A percentile compares a stretch with the other conserved stretches of the same genome.
phyloP scores from a whole-genome alignment of 2,888 invertebrate genomes.

The Agrochola macilenta region DNA sequence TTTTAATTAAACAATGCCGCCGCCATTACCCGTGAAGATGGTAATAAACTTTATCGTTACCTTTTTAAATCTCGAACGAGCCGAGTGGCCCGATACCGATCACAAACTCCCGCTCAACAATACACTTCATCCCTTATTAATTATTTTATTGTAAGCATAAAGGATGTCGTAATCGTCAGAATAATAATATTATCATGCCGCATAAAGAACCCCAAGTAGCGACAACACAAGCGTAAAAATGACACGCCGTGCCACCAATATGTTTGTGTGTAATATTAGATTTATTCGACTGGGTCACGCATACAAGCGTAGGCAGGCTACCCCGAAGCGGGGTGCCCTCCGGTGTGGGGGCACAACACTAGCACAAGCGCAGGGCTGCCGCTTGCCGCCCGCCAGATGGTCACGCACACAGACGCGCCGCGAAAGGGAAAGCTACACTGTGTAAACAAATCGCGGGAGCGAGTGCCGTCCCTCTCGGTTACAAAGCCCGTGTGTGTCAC shows the following conservation, averaged over 20 bases:
- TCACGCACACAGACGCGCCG: slow-evolving; percentile 82
- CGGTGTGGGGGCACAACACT: slow-evolving; percentile 82
- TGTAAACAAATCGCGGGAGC: slow-evolving; percentile 89
- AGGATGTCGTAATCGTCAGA: slow-evolving; percentile 90
- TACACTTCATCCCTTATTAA: slow-evolving; percentile 90
- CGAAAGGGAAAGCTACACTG: slow-evolving; percentile 90
- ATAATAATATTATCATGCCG: slow-evolving; percentile 90
- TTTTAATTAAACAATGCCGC: slow-evolving; percentile 75
- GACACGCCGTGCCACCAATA: slow-evolving; percentile 88
- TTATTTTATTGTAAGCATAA: slow-evolving; percentile 91
- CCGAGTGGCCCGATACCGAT: slow-evolving; percentile 87
- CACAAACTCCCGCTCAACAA: slow-evolving; percentile 86
- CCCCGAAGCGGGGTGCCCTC: slow-evolving; percentile 85
- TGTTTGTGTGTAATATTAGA: slow-evolving; percentile 90
- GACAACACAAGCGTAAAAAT: slow-evolving; percentile 90
- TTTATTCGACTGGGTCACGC: slow-evolving; percentile 90
- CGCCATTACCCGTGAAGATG: slow-evolving; percentile 75
- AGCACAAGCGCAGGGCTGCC: slow-evolving; percentile 79
- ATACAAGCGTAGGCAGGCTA: slow-evolving; percentile 79
- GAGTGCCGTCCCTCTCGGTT: slow-evolving; percentile 86
- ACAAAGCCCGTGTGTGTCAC: slow-evolving; percentile 86
- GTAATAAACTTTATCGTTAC: slow-evolving; percentile 84
- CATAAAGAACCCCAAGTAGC: slow-evolving; percentile 90
- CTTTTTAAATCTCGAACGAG: slow-evolving; percentile 83
- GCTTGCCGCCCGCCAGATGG: slow-evolving; percentile 87